Conservation (phyloP, 2,888 invertebrate species). For the Dicyrtoma fusca region DNA sequence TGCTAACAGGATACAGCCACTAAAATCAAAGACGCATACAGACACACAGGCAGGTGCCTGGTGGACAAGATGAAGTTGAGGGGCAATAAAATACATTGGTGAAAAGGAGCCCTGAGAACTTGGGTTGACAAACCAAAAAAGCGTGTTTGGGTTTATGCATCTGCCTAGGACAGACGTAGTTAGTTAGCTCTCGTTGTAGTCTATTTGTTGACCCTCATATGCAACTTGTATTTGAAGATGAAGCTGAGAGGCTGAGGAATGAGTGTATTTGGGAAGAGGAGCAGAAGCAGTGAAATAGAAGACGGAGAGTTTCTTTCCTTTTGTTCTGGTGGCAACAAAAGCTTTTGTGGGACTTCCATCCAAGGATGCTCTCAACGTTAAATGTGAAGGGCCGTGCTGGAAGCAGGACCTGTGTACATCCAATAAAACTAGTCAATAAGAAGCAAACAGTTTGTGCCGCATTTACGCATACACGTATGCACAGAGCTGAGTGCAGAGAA, state of each 20-base stretch:
- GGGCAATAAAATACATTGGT: no score
- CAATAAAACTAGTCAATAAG: background rate
- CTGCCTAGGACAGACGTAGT: no score
- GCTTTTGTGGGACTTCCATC: slow-evolving; percentile 14
- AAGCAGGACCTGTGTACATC: background rate
- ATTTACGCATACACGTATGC: background rate
- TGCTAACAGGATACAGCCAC: no score
- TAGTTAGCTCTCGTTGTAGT: no score
- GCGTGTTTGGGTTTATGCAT: no score
- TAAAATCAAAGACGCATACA: no score
- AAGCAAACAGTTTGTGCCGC: background rate
- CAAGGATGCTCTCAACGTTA: background rate
- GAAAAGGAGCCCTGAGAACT: no score
- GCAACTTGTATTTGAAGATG: no score
- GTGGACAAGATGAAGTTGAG: no score
- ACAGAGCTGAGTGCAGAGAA: background rate
- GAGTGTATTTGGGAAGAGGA: slow-evolving; percentile 5
- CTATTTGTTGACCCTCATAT: background rate
- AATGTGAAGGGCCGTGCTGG: background rate
- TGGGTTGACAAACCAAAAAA: no score
- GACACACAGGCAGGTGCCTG: no score
- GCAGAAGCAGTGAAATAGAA: slow-evolving; percentile 22
- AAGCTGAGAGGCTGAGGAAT: slow-evolving; percentile 3
- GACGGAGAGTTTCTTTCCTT: slow-evolving; percentile 8
- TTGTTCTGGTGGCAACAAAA: slow-evolving; percentile 29